Conservation (phyloP, 2,797 vertebrate genomes). For the Sebastes glaucus region DNA sequence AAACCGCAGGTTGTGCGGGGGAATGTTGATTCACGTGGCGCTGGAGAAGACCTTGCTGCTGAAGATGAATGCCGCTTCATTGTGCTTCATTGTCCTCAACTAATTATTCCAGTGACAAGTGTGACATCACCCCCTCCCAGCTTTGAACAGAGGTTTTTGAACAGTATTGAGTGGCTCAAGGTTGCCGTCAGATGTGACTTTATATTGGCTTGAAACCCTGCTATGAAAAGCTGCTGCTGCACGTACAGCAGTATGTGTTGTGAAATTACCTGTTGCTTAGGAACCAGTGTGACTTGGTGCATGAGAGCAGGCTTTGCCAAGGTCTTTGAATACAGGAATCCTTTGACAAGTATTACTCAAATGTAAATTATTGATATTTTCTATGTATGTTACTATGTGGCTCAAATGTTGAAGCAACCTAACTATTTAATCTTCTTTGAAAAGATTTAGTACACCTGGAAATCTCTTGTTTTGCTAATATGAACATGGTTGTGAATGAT, state of each 20-base stretch:
- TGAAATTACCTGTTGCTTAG: constrained; percentile 86
- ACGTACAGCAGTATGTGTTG: constrained; percentile 57
- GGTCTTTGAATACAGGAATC: constrained; percentile 61
- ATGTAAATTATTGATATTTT: constrained; percentile 9
- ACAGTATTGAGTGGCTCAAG: constrained; percentile 66
- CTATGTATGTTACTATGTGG: background rate
- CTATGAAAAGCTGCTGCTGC: constrained; percentile 67
- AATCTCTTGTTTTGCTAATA: background rate
- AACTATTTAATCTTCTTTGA: background rate
- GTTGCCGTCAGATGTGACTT: constrained; percentile 67
- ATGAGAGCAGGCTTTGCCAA: constrained; percentile 65
- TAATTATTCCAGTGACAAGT: constrained; percentile 70
- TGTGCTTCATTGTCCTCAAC: constrained; percentile 70
- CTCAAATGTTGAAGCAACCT: background rate
- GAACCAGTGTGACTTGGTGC: constrained; percentile 76
- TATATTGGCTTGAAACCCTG: constrained; percentile 60
- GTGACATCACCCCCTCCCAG: constrained; percentile 23
- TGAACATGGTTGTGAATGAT: constrained; percentile 8
- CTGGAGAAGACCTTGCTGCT: constrained; percentile 48
- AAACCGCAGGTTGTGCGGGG: constrained; percentile 46
- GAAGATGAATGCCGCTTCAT: constrained; percentile 69
- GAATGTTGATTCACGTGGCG: constrained; percentile 65
- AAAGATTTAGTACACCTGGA: background rate
- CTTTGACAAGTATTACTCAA: background rate
- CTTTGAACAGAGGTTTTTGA: constrained; percentile 52